Base-by-base conservation (phyloP, 1,140 invertebrate genomes). In the Drosophila melanica region DNA sequence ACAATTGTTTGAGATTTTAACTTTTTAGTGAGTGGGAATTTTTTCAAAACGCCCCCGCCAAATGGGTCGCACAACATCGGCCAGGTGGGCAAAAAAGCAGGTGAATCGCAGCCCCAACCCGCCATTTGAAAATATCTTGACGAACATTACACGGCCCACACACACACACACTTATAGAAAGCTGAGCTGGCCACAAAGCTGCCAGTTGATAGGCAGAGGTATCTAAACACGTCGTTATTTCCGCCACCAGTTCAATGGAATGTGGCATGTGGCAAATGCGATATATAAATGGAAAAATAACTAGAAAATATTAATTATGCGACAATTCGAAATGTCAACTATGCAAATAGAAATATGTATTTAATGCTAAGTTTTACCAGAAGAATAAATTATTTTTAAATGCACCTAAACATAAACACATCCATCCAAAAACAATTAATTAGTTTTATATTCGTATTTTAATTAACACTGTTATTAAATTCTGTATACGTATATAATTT, bases 1-100 rank as follows among this genome's bases (percentile, higher is more conserved):
- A 75, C 75, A 86, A 81, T 85, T 67, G 55, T 51, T 41, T 48
- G 64, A 78, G 71, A 74, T 65, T 75, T 70, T 65, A 60, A 63
- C 54, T 55, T 67, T 78, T 63, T 64, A 39, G 50, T 69, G 79
- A 87, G 78, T 64, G 67, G 41, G 59, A 81, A 68, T 54, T 75
- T 74, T 75, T 30, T 27, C 20, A 4, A 54, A 64, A 71, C 42
- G 10, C 47, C 47, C 55, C 23, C 69, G 23, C 51, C 55, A 74
- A 60, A 67, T 67, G 55, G 54, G 70, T 68, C 63, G 64, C 51
- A 23, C 20, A 16, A 44, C 23, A 37, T 54, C 33, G 20, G 57
- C 10, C 62, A 53, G 47, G 3, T 44, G 27, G 35, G 18, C 39
- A 35, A 10, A 35, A 9, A 35, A 1, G 8, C 8, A 73, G 64